Conservation (phyloP, 2,113 vertebrate species). For the Vidua macroura region DNA sequence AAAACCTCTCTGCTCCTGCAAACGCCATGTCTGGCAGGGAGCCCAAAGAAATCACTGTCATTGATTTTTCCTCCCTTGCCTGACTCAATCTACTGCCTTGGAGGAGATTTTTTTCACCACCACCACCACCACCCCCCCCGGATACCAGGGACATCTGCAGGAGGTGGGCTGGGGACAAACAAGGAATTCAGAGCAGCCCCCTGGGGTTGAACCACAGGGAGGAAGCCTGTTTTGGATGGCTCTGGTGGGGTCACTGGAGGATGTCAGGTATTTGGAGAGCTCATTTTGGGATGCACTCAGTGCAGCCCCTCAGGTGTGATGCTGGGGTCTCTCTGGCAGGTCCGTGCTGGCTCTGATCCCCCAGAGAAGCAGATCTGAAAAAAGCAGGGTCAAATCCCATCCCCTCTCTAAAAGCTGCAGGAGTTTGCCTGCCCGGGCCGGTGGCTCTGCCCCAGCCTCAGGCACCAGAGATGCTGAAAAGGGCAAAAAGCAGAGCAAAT, state of each 20-base stretch:
- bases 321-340: neutral
- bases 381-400: neutral
- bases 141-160: neutral
- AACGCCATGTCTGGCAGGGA: neutral
- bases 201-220: no score
- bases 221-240: neutral
- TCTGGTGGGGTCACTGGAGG: neutral
- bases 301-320: fast-evolving
- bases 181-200: neutral
- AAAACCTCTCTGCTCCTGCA: neutral
- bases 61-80: neutral
- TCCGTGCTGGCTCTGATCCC: fast-evolving
- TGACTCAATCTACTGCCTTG: neutral
- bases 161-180: neutral
- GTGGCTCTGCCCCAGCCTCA: neutral
- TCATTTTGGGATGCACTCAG: neutral
- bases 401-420: neutral
- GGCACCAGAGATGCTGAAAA: neutral
- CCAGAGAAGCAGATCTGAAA: neutral
- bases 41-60: neutral
- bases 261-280: neutral
- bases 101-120: neutral
- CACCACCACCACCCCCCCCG: neutral
- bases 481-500: neutral
- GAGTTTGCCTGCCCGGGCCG: fast-evolving